A percentile compares a stretch with the other conserved stretches of the same genome.
These are phyloP conservation scores for Volucella zonaria DNA, from an alignment of 2,888 invertebrate genomes.

Conservation along the genomic window DNA sequence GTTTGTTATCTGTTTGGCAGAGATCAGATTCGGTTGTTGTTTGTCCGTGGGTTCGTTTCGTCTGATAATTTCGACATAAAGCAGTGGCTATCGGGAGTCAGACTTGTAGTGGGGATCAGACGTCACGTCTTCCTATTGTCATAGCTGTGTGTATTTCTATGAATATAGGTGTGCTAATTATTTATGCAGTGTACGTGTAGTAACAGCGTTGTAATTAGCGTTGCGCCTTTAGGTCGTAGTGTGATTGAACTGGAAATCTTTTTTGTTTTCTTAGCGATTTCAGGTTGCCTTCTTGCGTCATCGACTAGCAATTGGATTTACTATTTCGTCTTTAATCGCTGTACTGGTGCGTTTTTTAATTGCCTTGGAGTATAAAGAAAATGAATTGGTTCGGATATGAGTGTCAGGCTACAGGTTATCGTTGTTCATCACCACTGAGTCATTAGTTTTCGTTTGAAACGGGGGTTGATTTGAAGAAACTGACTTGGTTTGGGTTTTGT, in stretches of 20 bases:
- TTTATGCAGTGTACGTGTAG: conserved; percentile 28
- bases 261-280: neutral
- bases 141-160: neutral
- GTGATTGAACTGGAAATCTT: conserved; percentile 36
- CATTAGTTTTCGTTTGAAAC: too few relatives aligned
- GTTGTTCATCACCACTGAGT: too few relatives aligned
- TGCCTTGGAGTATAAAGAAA: too few relatives aligned
- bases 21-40: conserved; percentile 3
- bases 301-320: neutral
- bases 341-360: too few relatives aligned
- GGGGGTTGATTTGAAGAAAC: too few relatives aligned
- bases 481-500: too few relatives aligned
- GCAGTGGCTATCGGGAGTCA: too few relatives aligned
- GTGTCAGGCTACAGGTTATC: too few relatives aligned
- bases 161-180: conserved; percentile 14
- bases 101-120: too few relatives aligned
- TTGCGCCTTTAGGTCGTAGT: conserved; percentile 7
- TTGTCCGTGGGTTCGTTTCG: neutral
- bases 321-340: neutral
- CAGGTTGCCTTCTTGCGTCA: conserved; percentile 7
- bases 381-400: too few relatives aligned
- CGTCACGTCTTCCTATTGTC: conserved; percentile 17
- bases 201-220: conserved; percentile 19
- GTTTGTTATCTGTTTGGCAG: conserved; percentile 19
- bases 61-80: conserved; percentile 2